A percentile compares a stretch with the other conserved stretches of the same genome.
Conservation (phyloP, 1,140 invertebrate species). For the Hycleus cichorii region DNA sequence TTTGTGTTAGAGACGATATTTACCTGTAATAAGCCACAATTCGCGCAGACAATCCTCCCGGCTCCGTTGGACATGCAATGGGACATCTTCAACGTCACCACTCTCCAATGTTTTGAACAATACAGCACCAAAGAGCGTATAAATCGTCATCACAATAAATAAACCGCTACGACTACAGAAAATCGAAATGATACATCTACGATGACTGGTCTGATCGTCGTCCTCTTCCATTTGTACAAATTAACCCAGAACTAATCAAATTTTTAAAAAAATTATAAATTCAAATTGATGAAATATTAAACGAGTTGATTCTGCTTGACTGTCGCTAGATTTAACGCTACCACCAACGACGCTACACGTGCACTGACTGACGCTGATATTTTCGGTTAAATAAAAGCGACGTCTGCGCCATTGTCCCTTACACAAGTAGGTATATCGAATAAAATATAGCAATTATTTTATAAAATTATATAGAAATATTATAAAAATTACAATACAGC, state of each 20-base stretch:
- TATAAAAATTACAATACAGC: too few relatives aligned
- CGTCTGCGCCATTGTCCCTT: too few relatives aligned
- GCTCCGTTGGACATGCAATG: conserved; percentile 46
- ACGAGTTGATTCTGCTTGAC: too few relatives aligned
- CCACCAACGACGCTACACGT: too few relatives aligned
- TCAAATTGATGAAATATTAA: too few relatives aligned
- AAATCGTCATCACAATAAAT: conserved; percentile 46
- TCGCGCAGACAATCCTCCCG: conserved; percentile 51
- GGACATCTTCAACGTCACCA: conserved; percentile 44
- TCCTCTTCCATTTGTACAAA: conserved; percentile 31
- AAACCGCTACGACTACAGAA: conserved; percentile 49
- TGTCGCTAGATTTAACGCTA: too few relatives aligned
- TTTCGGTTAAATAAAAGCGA: too few relatives aligned
- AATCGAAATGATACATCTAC: conserved; percentile 27
- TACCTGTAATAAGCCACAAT: conserved; percentile 54
- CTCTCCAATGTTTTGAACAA: conserved; percentile 52
- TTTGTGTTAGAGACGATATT: conserved; percentile 15
- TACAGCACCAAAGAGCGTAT: conserved; percentile 48
- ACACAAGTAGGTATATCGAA: too few relatives aligned
- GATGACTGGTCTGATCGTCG: conserved; percentile 10
- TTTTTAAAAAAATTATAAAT: too few relatives aligned
- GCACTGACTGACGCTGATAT: too few relatives aligned
- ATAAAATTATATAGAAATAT: too few relatives aligned
- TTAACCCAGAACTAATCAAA: conserved; percentile 7
- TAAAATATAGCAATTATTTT: too few relatives aligned